Conservation (phyloP, 37 sponge, comb jelly and placozoan genomes). For the Amphimedon queenslandica region DNA sequence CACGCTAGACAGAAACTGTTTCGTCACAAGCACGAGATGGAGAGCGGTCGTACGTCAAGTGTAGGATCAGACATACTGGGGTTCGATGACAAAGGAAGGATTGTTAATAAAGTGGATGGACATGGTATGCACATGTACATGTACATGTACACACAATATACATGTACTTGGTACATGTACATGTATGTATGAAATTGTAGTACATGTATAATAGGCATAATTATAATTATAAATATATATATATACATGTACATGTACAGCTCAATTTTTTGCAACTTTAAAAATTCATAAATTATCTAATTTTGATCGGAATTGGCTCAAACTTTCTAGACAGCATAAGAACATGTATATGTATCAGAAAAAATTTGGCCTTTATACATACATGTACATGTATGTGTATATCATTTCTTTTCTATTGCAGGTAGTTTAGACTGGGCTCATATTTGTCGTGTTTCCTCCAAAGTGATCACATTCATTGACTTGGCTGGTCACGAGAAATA, state of each 20-base stretch:
- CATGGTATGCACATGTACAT: constrained; percentile 50
- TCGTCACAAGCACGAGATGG: constrained; percentile 98
- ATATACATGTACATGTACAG: too few species aligned
- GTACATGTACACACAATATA: too few species aligned
- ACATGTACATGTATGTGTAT: background rate
- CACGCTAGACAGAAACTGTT: constrained; percentile 90
- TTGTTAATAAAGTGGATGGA: constrained; percentile 86
- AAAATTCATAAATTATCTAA: too few species aligned
- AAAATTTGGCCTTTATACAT: too few species aligned
- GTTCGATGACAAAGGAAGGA: constrained; percentile 80
- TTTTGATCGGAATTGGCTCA: too few species aligned
- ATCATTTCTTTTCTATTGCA: constrained; percentile 3
- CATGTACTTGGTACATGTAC: too few species aligned
- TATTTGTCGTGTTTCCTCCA: constrained; percentile 80
- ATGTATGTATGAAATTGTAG: too few species aligned
- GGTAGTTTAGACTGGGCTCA: constrained; percentile 87
- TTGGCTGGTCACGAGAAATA: constrained; percentile 96
- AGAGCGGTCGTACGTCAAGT: constrained; percentile 95
- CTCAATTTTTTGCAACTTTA: too few species aligned
- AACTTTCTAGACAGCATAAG: too few species aligned
- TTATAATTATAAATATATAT: too few species aligned
- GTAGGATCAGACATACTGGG: constrained; percentile 99
- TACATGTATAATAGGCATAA: too few species aligned
- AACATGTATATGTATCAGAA: too few species aligned
- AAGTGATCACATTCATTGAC: constrained; percentile 98